Conservation (phyloP, 2,888 invertebrate species). For the Cenopis cana region DNA sequence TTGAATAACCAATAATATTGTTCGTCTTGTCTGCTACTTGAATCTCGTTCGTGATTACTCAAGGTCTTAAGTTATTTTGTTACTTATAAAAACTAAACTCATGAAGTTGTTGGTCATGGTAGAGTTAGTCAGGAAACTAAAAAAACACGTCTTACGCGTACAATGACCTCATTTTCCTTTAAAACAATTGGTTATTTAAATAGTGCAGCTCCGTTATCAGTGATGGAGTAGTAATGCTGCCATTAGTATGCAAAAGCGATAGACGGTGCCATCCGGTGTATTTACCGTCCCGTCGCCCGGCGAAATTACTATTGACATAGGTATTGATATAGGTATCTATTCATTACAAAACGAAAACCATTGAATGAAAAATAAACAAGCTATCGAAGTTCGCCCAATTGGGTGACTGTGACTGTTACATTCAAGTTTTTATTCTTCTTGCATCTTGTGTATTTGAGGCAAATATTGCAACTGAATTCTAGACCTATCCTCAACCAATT, state of each 20-base stretch:
- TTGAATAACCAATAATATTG: constrained; percentile 26
- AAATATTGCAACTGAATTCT: too few species aligned
- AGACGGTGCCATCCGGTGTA: constrained; percentile 23
- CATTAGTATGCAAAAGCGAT: constrained; percentile 37
- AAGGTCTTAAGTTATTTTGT: constrained; percentile 39
- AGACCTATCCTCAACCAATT: too few species aligned
- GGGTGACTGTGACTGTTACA: neutral
- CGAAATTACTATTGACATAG: constrained; percentile 18
- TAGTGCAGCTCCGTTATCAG: constrained; percentile 31
- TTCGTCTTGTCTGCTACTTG: constrained; percentile 39
- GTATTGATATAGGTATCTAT: too few species aligned
- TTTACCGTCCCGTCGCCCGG: constrained; percentile 27
- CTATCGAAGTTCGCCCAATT: neutral
- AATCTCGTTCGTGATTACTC: constrained; percentile 38
- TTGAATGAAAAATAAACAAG: neutral
- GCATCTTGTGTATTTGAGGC: too few species aligned
- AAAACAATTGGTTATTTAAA: constrained; percentile 26
- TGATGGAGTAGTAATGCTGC: constrained; percentile 15
- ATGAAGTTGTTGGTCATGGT: constrained; percentile 16
- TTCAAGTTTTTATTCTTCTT: too few species aligned
- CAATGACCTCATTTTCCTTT: constrained; percentile 36
- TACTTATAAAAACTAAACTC: constrained; percentile 29
- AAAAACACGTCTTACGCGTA: constrained; percentile 5
- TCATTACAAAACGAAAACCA: constrained; percentile 13
- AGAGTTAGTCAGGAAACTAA: constrained; percentile 20